These are phyloP conservation scores for Silurus asotus DNA, from an alignment of 2,113 vertebrate genomes.

Conservation along the genomic window DNA sequence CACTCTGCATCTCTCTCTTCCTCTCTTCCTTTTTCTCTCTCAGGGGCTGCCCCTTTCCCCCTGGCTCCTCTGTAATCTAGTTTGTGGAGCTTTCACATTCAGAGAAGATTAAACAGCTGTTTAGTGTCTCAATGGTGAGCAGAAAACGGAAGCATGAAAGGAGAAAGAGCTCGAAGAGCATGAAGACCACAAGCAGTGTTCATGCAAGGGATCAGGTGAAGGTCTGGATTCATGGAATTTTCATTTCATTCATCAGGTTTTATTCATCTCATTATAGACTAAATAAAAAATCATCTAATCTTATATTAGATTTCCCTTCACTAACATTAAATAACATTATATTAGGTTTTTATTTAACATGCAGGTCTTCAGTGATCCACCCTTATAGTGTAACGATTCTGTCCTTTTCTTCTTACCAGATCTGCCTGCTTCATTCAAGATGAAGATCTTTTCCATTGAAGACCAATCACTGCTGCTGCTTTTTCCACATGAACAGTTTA, in stretches of 20 bases:
- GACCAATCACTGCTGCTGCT: no score
- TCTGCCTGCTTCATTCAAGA: no score
- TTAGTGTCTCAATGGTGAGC: conserved; percentile 46
- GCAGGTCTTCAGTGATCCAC: background rate
- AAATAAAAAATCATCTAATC: background rate
- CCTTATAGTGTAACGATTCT: background rate
- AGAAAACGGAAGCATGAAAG: conserved; percentile 15
- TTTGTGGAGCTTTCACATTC: conserved; percentile 58
- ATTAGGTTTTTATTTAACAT: background rate
- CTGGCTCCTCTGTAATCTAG: conserved; percentile 57
- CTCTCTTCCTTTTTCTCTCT: conserved; percentile 29
- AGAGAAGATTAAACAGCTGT: conserved; percentile 46
- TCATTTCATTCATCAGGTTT: background rate
- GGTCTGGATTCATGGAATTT: background rate
- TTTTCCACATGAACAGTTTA: no score
- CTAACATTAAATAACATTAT: background rate
- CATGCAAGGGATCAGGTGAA: background rate
- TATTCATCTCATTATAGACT: background rate
- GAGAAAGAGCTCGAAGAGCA: background rate
- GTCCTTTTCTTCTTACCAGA: no score
- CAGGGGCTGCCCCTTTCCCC: conserved; percentile 50
- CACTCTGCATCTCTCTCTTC: conserved; percentile 47
- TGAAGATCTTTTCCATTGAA: no score
- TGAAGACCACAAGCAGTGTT: conserved; percentile 9
- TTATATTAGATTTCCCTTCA: background rate